These are phyloP conservation scores for Pica pica DNA, from an alignment of 2,113 vertebrate genomes.

Conservation along the genomic window DNA sequence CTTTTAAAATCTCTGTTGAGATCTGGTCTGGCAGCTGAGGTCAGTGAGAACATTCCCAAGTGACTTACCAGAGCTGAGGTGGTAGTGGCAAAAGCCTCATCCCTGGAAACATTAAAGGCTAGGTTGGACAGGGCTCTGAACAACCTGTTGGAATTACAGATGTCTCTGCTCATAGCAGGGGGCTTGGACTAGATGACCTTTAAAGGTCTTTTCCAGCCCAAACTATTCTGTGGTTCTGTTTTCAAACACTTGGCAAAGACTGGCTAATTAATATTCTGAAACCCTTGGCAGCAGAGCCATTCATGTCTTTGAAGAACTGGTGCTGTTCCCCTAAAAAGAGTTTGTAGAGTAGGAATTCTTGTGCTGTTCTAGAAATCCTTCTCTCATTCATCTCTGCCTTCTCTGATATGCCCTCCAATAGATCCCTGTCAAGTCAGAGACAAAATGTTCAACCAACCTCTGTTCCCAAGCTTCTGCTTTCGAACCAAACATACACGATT, in stretches of 20 bases:
- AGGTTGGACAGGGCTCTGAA: background rate
- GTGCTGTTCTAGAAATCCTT: background rate
- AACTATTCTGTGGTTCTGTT: background rate
- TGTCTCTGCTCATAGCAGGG: background rate
- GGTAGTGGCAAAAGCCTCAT: background rate
- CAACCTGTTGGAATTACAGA: background rate
- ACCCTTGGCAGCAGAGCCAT: background rate
- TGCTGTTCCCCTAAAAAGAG: background rate
- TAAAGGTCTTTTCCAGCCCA: background rate
- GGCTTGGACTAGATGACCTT: background rate
- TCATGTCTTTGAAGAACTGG: background rate
- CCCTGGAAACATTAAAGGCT: background rate
- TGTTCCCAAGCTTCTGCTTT: background rate
- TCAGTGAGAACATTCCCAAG: background rate
- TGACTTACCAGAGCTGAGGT: background rate
- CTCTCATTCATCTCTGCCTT: background rate
- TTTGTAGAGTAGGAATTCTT: background rate
- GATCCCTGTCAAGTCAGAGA: background rate
- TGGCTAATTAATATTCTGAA: background rate
- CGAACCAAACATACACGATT: accelerated
- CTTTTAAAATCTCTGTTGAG: background rate
- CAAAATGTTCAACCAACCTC: background rate
- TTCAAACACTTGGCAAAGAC: background rate
- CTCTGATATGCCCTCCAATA: background rate
- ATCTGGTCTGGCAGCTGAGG: background rate